These are phyloP conservation scores for Tonatia bakeri DNA, from an alignment of 2,113 vertebrate genomes.

Conservation along the genomic window DNA sequence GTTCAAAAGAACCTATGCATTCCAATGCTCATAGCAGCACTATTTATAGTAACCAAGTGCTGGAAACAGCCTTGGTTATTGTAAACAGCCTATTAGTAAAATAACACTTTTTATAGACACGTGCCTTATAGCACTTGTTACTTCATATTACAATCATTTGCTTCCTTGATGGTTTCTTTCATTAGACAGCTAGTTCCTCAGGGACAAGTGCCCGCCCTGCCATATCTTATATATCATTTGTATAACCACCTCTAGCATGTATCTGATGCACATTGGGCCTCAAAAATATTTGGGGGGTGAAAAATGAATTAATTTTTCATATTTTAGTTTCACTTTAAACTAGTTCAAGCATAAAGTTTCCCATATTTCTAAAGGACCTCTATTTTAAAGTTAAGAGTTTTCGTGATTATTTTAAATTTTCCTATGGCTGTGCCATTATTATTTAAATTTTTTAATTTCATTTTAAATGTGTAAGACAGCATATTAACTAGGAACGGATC, in stretches of 20 bases:
- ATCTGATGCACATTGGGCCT: neutral
- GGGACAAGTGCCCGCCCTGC: neutral
- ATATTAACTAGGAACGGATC: conserved; percentile 37
- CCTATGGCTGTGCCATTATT: neutral
- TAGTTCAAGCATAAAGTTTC: neutral
- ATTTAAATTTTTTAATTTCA: conserved; percentile 47
- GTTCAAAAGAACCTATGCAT: too few species aligned
- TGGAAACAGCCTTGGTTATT: too few species aligned
- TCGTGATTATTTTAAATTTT: conserved; percentile 49
- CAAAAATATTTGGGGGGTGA: neutral
- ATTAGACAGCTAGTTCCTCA: neutral
- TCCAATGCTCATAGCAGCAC: too few species aligned
- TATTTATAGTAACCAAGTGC: too few species aligned
- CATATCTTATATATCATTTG: neutral
- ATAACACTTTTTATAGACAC: neutral
- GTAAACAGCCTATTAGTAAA: neutral
- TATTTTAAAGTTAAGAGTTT: conserved; percentile 27
- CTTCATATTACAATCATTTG: neutral
- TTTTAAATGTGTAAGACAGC: neutral
- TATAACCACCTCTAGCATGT: neutral
- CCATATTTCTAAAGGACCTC: conserved; percentile 18
- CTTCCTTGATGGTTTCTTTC: neutral
- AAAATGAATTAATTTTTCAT: neutral
- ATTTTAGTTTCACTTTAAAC: neutral
- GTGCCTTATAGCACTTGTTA: neutral